Evolutionary conservation across 2,888 invertebrate species (phyloP).

Genomic region (Psococerastis gibbosa): DNA sequence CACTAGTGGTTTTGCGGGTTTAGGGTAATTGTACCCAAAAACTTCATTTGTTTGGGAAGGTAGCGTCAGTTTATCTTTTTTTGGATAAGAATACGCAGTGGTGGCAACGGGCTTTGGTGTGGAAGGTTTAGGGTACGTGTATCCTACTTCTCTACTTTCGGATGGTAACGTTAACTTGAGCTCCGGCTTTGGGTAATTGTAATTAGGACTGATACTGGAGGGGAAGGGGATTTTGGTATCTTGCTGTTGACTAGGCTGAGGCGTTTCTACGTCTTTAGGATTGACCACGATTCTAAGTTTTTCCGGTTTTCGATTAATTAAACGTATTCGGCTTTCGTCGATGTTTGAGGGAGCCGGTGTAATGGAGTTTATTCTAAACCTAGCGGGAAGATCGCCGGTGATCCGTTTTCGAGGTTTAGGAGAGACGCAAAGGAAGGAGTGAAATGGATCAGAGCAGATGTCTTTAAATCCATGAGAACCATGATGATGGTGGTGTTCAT

Average conservation of each 20-base stretch:
- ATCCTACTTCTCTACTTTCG: background rate
- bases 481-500: slow-evolving; percentile 4
- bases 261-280: background rate
- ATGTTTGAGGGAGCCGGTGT: slow-evolving; percentile 1
- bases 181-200: background rate
- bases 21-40: background rate
- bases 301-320: background rate
- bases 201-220: too few relatives aligned
- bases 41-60: background rate
- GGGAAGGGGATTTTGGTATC: background rate
- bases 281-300: slow-evolving; percentile 4
- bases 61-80: background rate
- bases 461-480: background rate
- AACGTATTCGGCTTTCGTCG: background rate
- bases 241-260: background rate
- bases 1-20: background rate
- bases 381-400: background rate
- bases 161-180: background rate
- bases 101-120: background rate
- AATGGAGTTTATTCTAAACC: background rate
- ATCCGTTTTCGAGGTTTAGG: slow-evolving; percentile 3
- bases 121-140: background rate
- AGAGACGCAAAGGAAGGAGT: background rate
- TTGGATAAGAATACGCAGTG: slow-evolving; percentile 1
- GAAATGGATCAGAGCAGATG: slow-evolving; percentile 6